Conservation (phyloP, 2,797 vertebrate species). For the Anguilla megastoma region DNA sequence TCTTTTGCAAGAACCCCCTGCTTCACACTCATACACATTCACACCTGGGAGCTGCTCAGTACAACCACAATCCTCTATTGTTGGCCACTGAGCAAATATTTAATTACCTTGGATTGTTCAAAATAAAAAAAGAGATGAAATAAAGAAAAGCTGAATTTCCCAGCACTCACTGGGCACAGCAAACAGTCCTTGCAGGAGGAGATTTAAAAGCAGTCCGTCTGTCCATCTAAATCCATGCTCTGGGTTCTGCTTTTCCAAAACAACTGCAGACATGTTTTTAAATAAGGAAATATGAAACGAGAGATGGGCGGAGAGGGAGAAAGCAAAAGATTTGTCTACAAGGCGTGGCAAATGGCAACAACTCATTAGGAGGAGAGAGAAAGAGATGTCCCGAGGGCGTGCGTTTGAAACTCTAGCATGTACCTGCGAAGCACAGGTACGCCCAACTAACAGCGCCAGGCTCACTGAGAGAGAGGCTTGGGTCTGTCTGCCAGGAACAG, state of each 20-base stretch:
- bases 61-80: too few species aligned
- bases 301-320: conserved; percentile 28
- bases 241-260: not conserved
- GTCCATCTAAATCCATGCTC: not conserved
- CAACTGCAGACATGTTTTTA: conserved; percentile 27
- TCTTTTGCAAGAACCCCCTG: too few species aligned
- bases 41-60: too few species aligned
- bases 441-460: conserved; percentile 23
- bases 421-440: conserved; percentile 53
- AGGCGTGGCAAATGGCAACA: conserved; percentile 43
- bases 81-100: not conserved
- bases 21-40: too few species aligned
- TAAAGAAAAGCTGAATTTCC: not conserved
- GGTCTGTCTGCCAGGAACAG: conserved; percentile 23
- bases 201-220: not conserved
- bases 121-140: not conserved
- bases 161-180: not conserved
- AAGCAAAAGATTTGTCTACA: conserved; percentile 33
- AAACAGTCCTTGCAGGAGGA: not conserved
- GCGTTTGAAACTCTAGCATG: conserved; percentile 48
- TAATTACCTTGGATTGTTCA: not conserved
- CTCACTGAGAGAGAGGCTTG: conserved; percentile 29
- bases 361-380: conserved; percentile 45
- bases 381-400: conserved; percentile 60
- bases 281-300: conserved; percentile 41